A percentile compares a stretch with the other conserved stretches of the same genome.
Evolutionary conservation across 2,113 vertebrate species (phyloP).

Genomic region (Nycticryphes semicollaris): DNA sequence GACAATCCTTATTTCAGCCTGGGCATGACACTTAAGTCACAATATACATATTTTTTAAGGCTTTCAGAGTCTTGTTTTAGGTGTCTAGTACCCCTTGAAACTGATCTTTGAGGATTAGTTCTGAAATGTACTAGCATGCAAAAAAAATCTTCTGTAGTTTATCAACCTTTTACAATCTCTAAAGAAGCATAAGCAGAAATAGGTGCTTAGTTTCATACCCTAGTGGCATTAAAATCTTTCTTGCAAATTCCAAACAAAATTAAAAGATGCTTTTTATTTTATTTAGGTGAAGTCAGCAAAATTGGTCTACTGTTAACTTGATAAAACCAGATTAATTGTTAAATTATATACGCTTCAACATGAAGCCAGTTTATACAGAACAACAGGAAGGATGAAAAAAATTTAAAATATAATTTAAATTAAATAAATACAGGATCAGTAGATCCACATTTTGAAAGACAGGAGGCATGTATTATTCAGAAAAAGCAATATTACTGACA

Average conservation of each 20-base stretch:
- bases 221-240: not conserved
- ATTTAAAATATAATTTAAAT: not conserved
- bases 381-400: not conserved
- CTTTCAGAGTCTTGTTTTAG: not conserved
- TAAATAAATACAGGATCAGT: not conserved
- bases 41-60: not conserved
- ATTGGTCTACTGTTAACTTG: not conserved
- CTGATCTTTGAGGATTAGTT: not conserved
- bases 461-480: not conserved
- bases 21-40: not conserved
- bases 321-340: not conserved
- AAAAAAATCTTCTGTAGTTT: not conserved
- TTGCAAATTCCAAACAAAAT: not conserved
- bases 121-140: not conserved
- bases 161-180: not conserved
- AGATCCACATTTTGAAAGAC: not conserved
- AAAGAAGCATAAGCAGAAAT: rapidly evolving
- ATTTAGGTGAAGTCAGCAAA: not conserved
- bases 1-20: not conserved
- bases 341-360: not conserved
- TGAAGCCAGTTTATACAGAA: not conserved
- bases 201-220: not conserved
- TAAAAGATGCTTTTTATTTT: not conserved
- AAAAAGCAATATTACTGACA: not conserved
- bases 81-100: not conserved